These are phyloP conservation scores for Sinocyclocheilus anshuiensis DNA, from an alignment of 2,113 vertebrate genomes.

Conservation along the genomic window DNA sequence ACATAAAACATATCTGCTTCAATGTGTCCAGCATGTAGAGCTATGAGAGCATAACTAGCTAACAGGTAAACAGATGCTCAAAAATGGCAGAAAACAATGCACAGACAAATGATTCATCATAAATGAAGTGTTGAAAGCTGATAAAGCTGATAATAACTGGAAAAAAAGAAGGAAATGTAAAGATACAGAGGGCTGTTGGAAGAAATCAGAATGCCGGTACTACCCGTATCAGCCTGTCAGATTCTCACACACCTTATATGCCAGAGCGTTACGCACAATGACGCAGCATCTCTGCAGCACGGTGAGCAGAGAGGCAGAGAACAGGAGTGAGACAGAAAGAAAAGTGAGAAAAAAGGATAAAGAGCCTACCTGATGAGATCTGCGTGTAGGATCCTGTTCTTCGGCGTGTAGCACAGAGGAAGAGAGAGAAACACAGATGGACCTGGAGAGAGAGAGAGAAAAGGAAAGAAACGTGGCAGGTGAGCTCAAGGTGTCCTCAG, in stretches of 20 bases:
- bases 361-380: conserved; percentile 23
- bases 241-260: conserved; percentile 31
- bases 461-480: conserved; percentile 33
- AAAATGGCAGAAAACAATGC: conserved; percentile 8
- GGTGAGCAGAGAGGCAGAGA: conserved; percentile 1
- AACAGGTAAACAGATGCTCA: not conserved
- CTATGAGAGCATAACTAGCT: not conserved
- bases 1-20: not conserved
- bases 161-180: not conserved
- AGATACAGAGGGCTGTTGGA: not conserved
- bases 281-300: conserved; percentile 68
- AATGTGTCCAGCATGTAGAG: not conserved
- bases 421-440: conserved; percentile 35
- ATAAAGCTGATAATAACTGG: not conserved
- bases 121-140: not conserved
- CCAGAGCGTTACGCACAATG: conserved; percentile 59
- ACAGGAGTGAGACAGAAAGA: not conserved
- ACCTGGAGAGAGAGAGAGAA: conserved; percentile 30
- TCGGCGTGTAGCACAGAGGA: conserved; percentile 16
- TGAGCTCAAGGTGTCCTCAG: conserved; percentile 32
- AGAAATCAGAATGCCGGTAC: conserved; percentile 1
- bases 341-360: not conserved
- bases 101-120: conserved; percentile 14
- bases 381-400: conserved; percentile 15
- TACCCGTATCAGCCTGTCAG: not conserved